phyloP scores from a whole-genome alignment of 2,888 invertebrate species.

The Epistrophe grossulariae region DNA sequence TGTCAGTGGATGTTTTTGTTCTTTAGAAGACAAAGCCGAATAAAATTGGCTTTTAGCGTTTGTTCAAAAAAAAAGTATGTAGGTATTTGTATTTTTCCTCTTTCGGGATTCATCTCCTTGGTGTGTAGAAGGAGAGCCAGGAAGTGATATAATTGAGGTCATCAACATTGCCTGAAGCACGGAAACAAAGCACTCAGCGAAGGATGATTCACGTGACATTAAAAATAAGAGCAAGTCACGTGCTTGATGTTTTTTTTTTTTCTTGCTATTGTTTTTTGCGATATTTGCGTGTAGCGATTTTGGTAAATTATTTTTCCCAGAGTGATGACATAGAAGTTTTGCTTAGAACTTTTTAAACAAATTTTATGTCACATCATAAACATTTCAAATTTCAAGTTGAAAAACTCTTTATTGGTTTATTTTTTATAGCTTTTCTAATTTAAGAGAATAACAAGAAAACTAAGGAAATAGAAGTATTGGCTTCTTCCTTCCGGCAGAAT shows the following conservation, averaged over 20 bases:
- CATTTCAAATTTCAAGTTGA: not conserved
- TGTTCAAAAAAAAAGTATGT: not conserved
- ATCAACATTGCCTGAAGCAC: slow-evolving; percentile 7
- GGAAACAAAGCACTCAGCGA: not conserved
- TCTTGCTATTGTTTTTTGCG: not conserved
- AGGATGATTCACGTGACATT: slow-evolving; percentile 17
- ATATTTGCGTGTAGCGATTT: slow-evolving; percentile 7
- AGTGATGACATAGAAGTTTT: slow-evolving; percentile 1
- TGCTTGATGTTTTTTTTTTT: not conserved
- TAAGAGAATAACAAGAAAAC: not conserved
- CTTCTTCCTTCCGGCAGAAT: slow-evolving; percentile 7
- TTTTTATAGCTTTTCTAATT: not conserved
- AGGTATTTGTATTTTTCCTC: not conserved
- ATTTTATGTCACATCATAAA: slow-evolving; percentile 8
- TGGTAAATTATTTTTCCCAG: not conserved
- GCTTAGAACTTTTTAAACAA: not conserved
- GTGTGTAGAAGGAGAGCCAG: not conserved
- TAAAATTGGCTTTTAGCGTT: slow-evolving; percentile 37
- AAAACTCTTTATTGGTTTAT: slow-evolving; percentile 5
- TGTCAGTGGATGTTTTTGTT: slow-evolving; percentile 36
- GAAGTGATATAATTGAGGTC: slow-evolving; percentile 25
- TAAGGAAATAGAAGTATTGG: not conserved
- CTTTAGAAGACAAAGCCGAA: slow-evolving; percentile 9
- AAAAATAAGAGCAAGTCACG: slow-evolving; percentile 12
- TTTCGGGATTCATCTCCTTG: not conserved